phyloP scores from a whole-genome alignment of 2,113 vertebrate species.

The Lathamus discolor region DNA sequence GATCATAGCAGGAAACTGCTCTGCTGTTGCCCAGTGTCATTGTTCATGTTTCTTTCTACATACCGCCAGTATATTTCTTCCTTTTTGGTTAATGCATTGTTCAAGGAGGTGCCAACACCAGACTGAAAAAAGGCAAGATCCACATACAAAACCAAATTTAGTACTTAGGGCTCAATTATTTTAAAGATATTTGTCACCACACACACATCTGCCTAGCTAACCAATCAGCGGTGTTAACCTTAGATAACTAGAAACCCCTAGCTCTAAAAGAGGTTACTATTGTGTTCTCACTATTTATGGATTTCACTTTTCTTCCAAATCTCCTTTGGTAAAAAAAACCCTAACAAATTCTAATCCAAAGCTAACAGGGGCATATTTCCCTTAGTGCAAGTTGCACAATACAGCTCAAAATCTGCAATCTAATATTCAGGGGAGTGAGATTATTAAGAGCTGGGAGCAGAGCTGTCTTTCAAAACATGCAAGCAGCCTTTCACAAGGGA shows the following conservation, averaged over 20 bases:
- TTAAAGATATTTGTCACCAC: neutral
- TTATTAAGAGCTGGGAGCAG: neutral
- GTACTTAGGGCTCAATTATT: neutral
- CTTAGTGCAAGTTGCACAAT: neutral
- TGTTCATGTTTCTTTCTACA: neutral
- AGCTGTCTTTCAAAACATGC: neutral
- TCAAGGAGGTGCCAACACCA: neutral
- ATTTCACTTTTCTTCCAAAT: neutral
- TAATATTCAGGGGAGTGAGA: fast-evolving
- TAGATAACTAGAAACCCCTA: neutral
- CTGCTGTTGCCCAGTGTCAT: neutral
- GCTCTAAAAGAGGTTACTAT: neutral
- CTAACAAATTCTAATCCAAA: neutral
- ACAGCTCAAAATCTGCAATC: neutral
- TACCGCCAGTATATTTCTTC: neutral
- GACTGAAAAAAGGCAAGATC: neutral
- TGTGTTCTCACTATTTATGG: neutral
- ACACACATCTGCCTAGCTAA: neutral
- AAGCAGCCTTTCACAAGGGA: neutral
- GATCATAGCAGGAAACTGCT: neutral
- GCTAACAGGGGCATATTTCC: neutral
- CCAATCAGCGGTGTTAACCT: neutral
- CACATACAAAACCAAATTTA: neutral
- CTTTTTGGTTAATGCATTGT: neutral
- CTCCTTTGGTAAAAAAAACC: neutral